Evolutionary conservation across 2,113 vertebrate species (phyloP).

Genomic region (Oreotrochilus melanogaster): DNA sequence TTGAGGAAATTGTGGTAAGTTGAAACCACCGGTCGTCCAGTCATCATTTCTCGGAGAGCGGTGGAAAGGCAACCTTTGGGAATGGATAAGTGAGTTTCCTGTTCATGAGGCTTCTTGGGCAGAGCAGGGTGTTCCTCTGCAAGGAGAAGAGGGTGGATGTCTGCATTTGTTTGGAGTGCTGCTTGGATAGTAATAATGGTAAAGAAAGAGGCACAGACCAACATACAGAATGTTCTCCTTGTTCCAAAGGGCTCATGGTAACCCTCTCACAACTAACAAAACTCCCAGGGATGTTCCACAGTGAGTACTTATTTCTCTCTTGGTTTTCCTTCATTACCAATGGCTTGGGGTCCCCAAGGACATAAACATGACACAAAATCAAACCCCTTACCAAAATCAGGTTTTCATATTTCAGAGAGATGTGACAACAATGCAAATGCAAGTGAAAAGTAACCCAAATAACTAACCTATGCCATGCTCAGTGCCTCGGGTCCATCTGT

Average conservation of each 20-base stretch:
- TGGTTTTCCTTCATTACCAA: background rate
- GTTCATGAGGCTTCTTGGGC: slow-evolving; percentile 19
- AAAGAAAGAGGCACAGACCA: accelerated
- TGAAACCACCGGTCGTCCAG: slow-evolving; percentile 39
- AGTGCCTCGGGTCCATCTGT: slow-evolving; percentile 54
- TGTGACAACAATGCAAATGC: background rate
- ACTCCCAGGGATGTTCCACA: background rate
- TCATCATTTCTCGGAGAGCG: slow-evolving; percentile 59
- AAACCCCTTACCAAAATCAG: background rate
- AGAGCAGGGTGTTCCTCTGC: slow-evolving; percentile 15
- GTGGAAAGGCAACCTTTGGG: slow-evolving; percentile 36
- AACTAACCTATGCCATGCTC: slow-evolving; percentile 52
- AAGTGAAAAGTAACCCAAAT: background rate
- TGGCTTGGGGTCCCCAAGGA: background rate
- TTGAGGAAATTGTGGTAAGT: slow-evolving; percentile 65
- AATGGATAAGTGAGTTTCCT: slow-evolving; percentile 45
- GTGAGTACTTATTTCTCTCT: background rate
- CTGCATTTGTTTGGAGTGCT: background rate
- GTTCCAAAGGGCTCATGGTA: background rate
- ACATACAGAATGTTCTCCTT: background rate
- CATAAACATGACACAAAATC: background rate
- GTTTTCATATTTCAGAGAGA: background rate
- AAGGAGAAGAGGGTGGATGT: background rate
- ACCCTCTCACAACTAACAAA: background rate
- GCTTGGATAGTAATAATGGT: background rate